Percentiles rank a stretch among this genome's conserved stretches.
Conservation (phyloP, 1,140 invertebrate species). For the Calephelis virginiensis region DNA sequence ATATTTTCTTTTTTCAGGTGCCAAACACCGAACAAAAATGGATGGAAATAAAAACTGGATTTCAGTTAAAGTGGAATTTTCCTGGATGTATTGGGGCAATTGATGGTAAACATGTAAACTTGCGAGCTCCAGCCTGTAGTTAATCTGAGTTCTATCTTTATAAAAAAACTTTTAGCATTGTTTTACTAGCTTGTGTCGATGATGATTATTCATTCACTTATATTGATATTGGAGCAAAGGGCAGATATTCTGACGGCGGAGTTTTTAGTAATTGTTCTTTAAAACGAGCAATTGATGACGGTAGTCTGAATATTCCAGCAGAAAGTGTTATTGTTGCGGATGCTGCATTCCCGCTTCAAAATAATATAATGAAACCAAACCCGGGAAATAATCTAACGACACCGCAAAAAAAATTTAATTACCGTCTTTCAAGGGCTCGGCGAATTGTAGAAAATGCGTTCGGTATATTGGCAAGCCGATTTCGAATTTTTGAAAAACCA, state of each 20-base stretch:
- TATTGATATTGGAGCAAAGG: conserved; percentile 5
- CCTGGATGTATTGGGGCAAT: conserved; percentile 6
- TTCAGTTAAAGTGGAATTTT: conserved; percentile 8
- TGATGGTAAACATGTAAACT: background rate
- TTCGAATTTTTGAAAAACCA: conserved; percentile 18
- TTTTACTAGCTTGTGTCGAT: conserved; percentile 22
- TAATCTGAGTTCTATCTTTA: background rate
- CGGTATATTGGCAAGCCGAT: conserved; percentile 14
- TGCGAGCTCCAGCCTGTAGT: background rate
- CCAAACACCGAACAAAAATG: too few species aligned
- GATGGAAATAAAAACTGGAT: too few species aligned
- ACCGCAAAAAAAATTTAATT: conserved; percentile 17
- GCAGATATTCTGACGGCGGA: conserved; percentile 20
- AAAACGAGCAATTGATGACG: conserved; percentile 9
- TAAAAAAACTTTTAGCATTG: background rate
- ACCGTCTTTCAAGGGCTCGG: conserved; percentile 11
- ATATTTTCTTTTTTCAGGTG: too few species aligned
- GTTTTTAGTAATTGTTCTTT: conserved; percentile 12
- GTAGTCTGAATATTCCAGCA: conserved; percentile 19
- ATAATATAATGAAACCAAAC: conserved; percentile 22
- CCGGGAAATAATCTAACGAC: conserved; percentile 22
- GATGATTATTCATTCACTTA: conserved; percentile 10
- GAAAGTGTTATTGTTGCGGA: conserved; percentile 20
- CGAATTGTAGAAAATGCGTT: background rate
- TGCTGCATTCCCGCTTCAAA: conserved; percentile 1